Evolutionary conservation across 2,888 invertebrate genomes (phyloP).

Genomic region (Heterodera filipjevi): DNA sequence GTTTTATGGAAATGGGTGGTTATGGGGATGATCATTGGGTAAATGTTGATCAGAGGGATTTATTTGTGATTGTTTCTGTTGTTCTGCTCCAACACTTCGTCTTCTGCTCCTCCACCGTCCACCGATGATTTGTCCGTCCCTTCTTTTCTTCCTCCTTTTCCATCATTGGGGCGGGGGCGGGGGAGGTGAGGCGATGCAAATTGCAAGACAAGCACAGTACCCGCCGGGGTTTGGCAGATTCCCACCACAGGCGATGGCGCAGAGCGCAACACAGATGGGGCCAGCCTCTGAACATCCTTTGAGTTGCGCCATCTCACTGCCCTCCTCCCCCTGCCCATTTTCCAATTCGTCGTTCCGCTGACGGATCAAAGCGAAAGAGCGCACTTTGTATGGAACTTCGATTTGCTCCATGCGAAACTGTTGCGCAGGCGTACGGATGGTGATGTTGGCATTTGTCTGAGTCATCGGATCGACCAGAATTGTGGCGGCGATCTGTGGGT

Average conservation of each 20-base stretch:
- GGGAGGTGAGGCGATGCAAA: too few relatives aligned
- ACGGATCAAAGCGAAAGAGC: slow-evolving; percentile 31
- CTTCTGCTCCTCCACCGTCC: too few relatives aligned
- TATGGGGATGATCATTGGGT: too few relatives aligned
- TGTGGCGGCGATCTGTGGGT: slow-evolving; percentile 39
- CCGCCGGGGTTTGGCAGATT: slow-evolving; percentile 4
- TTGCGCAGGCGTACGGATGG: slow-evolving; percentile 53
- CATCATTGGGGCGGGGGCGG: background rate
- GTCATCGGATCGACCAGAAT: slow-evolving; percentile 56
- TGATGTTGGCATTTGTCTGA: slow-evolving; percentile 53
- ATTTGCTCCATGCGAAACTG: slow-evolving; percentile 44
- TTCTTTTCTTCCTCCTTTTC: too few relatives aligned
- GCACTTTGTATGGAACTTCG: slow-evolving; percentile 37
- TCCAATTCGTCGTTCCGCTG: slow-evolving; percentile 32
- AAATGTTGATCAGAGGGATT: background rate
- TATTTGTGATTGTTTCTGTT: background rate
- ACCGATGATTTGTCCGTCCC: background rate
- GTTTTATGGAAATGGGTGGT: background rate
- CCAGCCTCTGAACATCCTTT: too few relatives aligned
- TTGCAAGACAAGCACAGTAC: too few relatives aligned
- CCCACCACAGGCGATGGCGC: background rate
- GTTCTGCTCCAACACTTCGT: background rate
- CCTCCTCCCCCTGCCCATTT: slow-evolving; percentile 1
- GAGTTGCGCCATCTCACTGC: background rate
- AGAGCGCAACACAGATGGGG: too few relatives aligned